Percentiles rank a stretch among this genome's conserved stretches.
Evolutionary conservation across 2,113 vertebrate species (phyloP).

Genomic region (Euleptes europaea): DNA sequence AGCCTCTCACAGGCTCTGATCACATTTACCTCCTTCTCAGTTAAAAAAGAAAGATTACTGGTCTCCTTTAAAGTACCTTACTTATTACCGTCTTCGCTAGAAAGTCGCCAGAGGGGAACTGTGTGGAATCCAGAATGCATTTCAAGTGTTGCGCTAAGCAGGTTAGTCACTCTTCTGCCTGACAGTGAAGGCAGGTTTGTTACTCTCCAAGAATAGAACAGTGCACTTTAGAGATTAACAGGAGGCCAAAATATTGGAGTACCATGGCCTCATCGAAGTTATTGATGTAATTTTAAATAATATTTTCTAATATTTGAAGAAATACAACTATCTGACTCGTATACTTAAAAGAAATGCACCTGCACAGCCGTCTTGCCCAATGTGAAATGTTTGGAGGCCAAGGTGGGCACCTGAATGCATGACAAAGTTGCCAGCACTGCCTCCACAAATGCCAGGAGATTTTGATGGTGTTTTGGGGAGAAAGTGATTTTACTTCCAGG

Average conservation of each 20-base stretch:
- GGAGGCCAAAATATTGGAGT: neutral
- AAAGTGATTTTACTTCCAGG: too few relatives aligned
- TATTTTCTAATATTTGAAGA: neutral
- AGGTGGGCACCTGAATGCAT: neutral
- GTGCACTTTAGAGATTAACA: neutral
- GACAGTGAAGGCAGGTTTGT: neutral
- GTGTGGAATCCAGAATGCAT: neutral
- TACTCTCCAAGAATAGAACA: neutral
- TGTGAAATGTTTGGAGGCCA: neutral
- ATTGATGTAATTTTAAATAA: neutral
- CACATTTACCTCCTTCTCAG: neutral
- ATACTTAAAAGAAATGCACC: neutral
- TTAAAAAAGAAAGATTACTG: neutral
- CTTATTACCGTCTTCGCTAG: neutral
- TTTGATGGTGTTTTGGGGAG: too few relatives aligned
- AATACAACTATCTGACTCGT: neutral
- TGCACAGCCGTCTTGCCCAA: neutral
- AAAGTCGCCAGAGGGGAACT: neutral
- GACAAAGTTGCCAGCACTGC: too few relatives aligned
- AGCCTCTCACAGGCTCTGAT: neutral
- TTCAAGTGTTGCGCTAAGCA: neutral
- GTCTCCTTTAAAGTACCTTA: neutral
- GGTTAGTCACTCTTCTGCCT: neutral
- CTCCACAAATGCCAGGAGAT: too few relatives aligned
- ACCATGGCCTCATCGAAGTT: neutral